Conservation (phyloP, 2,113 vertebrate species). For the Chaetura pelagica region DNA sequence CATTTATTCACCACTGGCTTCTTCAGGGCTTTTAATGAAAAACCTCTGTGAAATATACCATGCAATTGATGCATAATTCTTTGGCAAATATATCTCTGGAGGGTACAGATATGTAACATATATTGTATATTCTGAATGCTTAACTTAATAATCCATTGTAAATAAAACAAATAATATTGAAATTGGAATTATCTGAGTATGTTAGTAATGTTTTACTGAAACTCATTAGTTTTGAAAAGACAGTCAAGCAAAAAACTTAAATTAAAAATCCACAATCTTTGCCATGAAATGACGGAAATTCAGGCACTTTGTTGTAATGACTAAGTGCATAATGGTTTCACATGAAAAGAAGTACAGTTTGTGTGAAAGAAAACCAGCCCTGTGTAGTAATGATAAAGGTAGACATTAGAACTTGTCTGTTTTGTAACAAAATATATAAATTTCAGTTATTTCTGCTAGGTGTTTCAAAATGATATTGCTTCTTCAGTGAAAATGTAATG, state of each 20-base stretch:
- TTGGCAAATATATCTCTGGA: slow-evolving; percentile 4
- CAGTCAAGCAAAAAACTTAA: neutral
- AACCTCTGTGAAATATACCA: neutral
- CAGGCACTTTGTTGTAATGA: neutral
- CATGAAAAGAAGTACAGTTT: neutral
- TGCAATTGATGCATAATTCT: slow-evolving; percentile 2
- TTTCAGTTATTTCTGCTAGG: neutral
- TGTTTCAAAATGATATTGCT: neutral
- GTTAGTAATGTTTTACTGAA: neutral
- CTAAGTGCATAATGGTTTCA: neutral
- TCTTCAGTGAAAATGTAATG: neutral
- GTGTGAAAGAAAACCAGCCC: neutral
- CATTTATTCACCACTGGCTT: slow-evolving; percentile 25
- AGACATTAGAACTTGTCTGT: neutral
- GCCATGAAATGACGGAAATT: neutral
- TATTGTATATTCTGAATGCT: neutral
- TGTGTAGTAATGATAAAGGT: neutral
- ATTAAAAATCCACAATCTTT: neutral
- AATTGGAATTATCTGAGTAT: neutral
- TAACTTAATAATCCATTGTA: neutral
- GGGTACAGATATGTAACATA: slow-evolving; percentile 2
- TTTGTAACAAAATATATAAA: neutral
- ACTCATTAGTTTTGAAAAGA: neutral
- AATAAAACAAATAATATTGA: neutral
- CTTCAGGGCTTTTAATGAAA: slow-evolving; percentile 9